Evolutionary conservation across 2,797 vertebrate species (phyloP), one percentile per base, ranked within the genome.

Genomic region (Premnoplex brunnescens): DNA sequence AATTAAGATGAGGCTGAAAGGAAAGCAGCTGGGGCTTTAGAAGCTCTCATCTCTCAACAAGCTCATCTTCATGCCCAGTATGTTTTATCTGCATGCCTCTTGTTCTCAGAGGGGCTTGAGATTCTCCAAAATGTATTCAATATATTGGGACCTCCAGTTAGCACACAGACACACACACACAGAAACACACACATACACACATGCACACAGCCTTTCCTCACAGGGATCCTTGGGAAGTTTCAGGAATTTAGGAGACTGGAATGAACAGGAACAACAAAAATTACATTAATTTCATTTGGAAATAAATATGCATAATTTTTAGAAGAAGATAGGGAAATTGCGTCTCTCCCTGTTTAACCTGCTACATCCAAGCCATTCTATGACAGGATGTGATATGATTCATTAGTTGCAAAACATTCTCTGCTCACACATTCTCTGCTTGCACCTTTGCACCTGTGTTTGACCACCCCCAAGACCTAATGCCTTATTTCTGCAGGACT

Each of bases 1-100:
- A 94, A 85, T 94, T 95, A 94, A 91, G 82, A 92, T 49, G 76
- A 90, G 21, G 37, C 49, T 77, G 77, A 85, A 94, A 90, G 34
- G 14, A 91, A 95, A 82, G 85, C 80, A 85, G 49, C 62, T 95
- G 56, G 71, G 91, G 81, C 54, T 93, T 91, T 90, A 81, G 84
- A 89, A 84, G 26, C 74, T 89, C 66, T 62, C 83, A 34, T 62
- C 62, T 88, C 43, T 19, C 83, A 75, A 55, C 43, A 79, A 90
- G 36, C 14, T 76, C 63, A 52, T 85, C 89, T 85, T 86, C 0
- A 0, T 84, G 67, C 48, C 85, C 76, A 60, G n/a, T 51, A 69
- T 21, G 1, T 77, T 89, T 95, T 93, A 91, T 92, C 69, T 93
- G 43, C 78, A 88, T 92, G 56, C 63, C 49, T 91, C 73, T 64